Percentiles rank a stretch among this genome's conserved stretches.
Evolutionary conservation across 2,888 invertebrate genomes (phyloP).

Genomic region (Catocala fraxini): DNA sequence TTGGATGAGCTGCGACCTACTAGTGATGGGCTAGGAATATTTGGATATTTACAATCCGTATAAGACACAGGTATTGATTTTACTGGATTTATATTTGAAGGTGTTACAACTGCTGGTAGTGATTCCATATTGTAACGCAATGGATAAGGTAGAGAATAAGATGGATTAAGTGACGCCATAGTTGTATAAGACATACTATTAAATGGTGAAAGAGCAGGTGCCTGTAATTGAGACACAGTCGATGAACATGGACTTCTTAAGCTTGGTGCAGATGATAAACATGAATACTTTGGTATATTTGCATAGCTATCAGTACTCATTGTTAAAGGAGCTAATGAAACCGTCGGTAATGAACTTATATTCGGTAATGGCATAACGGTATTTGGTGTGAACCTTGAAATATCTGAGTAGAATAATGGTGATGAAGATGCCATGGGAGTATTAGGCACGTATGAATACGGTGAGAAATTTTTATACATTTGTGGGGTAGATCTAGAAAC

Average conservation of each 20-base stretch:
- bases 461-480: no score
- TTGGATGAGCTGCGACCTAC: neutral
- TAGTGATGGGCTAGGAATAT: neutral
- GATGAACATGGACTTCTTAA: neutral
- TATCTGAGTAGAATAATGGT: neutral
- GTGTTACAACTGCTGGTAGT: slow-evolving; percentile 6
- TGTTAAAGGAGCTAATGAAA: neutral
- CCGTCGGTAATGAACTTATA: neutral
- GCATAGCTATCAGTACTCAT: no score
- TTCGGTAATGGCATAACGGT: neutral
- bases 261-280: neutral
- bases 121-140: slow-evolving; percentile 5
- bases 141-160: slow-evolving; percentile 10
- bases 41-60: neutral
- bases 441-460: neutral
- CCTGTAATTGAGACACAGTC: neutral
- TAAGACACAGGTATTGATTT: neutral
- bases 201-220: neutral
- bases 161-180: neutral
- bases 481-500: no score
- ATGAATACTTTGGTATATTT: no score
- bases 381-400: no score
- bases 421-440: neutral
- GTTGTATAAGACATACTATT: neutral
- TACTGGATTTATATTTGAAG: neutral